These are phyloP conservation scores for Varanus komodoensis DNA, from an alignment of 2,113 vertebrate genomes.

Conservation along the genomic window DNA sequence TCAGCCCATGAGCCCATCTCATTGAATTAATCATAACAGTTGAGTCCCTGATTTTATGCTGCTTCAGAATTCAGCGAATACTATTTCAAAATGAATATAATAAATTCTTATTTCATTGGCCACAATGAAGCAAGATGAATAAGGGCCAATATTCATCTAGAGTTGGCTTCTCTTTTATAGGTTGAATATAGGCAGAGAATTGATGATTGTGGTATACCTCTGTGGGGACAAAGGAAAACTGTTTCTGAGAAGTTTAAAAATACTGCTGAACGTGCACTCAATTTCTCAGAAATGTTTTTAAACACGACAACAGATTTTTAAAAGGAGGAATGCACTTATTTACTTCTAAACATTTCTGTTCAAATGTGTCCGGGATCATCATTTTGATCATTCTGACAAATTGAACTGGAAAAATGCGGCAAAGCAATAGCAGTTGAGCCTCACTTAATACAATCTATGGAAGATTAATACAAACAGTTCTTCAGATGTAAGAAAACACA, in stretches of 20 bases:
- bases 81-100: background rate
- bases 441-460: background rate
- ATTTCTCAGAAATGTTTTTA: background rate
- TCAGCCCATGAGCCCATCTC: constrained; percentile 55
- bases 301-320: background rate
- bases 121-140: background rate
- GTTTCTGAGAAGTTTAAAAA: background rate
- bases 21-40: constrained; percentile 51
- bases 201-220: background rate
- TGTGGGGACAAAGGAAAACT: background rate
- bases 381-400: background rate
- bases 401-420: background rate
- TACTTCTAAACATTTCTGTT: background rate
- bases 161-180: background rate
- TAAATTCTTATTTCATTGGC: background rate
- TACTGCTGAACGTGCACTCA: background rate
- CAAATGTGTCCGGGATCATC: background rate
- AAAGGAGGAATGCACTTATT: background rate
- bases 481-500: background rate
- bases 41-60: constrained; percentile 18
- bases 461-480: background rate
- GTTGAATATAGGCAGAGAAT: background rate
- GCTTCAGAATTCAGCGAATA: constrained; percentile 23
- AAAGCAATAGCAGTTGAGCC: background rate
- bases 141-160: background rate